Conservation (phyloP, 2,113 vertebrate species). For the Heterochromis multidens region DNA sequence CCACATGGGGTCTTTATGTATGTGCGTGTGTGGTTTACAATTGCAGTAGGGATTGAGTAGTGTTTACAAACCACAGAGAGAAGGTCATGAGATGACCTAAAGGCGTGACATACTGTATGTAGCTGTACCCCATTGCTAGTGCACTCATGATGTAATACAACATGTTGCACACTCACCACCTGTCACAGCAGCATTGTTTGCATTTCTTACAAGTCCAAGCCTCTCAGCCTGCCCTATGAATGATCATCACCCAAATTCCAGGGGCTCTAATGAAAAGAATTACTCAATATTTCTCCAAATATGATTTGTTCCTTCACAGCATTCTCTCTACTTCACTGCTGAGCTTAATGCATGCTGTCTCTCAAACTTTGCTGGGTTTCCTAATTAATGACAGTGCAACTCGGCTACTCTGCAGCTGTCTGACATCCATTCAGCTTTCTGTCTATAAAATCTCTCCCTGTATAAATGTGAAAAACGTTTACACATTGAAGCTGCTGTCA, state of each 20-base stretch:
- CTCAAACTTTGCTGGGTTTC: background rate
- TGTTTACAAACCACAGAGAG: conserved; percentile 5
- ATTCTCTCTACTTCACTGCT: background rate
- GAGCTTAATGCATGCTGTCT: background rate
- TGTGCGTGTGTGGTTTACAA: conserved; percentile 20
- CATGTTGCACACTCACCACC: conserved; percentile 10
- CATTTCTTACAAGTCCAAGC: background rate
- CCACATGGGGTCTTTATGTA: background rate
- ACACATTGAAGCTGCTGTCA: background rate
- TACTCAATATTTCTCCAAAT: background rate
- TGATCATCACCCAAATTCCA: background rate
- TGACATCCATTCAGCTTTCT: background rate
- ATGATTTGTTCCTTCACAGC: background rate
- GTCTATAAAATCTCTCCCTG: background rate
- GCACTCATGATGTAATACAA: conserved; percentile 24
- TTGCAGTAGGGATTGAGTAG: conserved; percentile 6
- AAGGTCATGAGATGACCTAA: conserved; percentile 46
- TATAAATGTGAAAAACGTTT: background rate
- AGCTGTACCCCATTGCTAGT: conserved; percentile 22
- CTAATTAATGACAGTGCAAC: background rate
- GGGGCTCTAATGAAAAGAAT: background rate
- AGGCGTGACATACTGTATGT: conserved; percentile 44
- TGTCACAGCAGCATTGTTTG: background rate
- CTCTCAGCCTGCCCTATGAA: background rate
- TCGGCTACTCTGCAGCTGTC: background rate